These are phyloP conservation scores for Listrodromus nycthemerus DNA, from an alignment of 2,888 invertebrate genomes.

Conservation along the genomic window DNA sequence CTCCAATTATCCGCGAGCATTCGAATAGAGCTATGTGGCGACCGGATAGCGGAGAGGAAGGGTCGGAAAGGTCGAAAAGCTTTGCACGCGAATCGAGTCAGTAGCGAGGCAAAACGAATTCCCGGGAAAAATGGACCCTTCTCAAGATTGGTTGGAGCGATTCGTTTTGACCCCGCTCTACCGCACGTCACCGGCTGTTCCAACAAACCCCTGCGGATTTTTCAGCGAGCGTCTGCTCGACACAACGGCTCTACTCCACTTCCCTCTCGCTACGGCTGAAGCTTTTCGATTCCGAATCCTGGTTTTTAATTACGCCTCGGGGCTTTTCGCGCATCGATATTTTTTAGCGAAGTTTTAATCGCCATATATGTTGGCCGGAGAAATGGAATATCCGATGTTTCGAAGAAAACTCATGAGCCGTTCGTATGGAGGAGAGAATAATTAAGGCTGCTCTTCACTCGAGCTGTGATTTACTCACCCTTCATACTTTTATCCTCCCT, in stretches of 20 bases:
- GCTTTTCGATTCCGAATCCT: background rate
- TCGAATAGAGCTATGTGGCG: constrained; percentile 14
- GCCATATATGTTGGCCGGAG: background rate
- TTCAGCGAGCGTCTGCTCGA: background rate
- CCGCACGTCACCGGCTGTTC: background rate
- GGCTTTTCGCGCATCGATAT: constrained; percentile 14
- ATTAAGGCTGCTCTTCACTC: background rate
- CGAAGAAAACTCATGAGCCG: background rate
- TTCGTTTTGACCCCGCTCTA: too few relatives aligned
- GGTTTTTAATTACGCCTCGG: constrained; percentile 17
- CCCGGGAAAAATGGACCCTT: too few relatives aligned
- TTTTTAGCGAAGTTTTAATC: constrained; percentile 15
- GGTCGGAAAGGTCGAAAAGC: constrained; percentile 13
- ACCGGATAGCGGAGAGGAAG: constrained; percentile 21
- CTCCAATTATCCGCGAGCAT: constrained; percentile 49
- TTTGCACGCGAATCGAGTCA: constrained; percentile 8
- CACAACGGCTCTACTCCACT: background rate
- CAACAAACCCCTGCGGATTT: background rate
- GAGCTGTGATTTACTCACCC: background rate
- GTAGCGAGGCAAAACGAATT: background rate
- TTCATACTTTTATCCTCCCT: background rate
- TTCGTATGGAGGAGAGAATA: background rate
- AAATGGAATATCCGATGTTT: background rate
- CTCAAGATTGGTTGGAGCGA: too few relatives aligned
- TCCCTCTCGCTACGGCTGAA: background rate